Evolutionary conservation across 2,113 vertebrate genomes (phyloP).

Genomic region (Redunca redunca): DNA sequence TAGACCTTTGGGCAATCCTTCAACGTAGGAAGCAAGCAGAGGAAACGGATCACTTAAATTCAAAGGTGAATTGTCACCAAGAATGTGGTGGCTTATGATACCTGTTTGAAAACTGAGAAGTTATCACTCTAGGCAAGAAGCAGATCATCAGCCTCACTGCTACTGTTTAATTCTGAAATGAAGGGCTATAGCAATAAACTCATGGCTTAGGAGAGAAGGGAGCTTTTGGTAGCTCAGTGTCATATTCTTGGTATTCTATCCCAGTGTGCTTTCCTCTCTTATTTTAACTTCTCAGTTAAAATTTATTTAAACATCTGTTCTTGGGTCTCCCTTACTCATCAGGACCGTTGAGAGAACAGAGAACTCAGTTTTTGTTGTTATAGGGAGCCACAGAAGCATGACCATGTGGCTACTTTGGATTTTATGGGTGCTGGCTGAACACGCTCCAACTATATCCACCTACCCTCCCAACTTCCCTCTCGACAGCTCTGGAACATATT

Average conservation of each 20-base stretch:
- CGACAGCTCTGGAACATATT: background rate
- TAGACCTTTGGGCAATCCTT: too few relatives aligned
- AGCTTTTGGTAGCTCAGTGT: background rate
- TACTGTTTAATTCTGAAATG: background rate
- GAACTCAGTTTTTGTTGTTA: background rate
- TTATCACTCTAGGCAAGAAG: background rate
- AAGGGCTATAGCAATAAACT: background rate
- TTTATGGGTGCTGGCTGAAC: background rate
- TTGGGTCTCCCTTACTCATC: background rate
- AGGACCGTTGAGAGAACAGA: background rate
- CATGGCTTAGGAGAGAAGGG: background rate
- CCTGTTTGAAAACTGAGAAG: background rate
- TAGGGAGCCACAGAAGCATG: background rate
- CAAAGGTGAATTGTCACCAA: background rate
- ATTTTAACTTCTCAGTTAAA: background rate
- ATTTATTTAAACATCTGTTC: background rate
- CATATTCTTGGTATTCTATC: background rate
- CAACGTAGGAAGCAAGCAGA: background rate
- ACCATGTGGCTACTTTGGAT: background rate
- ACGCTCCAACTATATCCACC: background rate
- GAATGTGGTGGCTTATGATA: background rate
- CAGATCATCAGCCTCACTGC: background rate
- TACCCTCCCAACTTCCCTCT: background rate
- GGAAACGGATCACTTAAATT: background rate
- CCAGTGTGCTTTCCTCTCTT: background rate